Conservation (phyloP, 2,888 invertebrate genomes). For the Caenorhabditis imperialis region DNA sequence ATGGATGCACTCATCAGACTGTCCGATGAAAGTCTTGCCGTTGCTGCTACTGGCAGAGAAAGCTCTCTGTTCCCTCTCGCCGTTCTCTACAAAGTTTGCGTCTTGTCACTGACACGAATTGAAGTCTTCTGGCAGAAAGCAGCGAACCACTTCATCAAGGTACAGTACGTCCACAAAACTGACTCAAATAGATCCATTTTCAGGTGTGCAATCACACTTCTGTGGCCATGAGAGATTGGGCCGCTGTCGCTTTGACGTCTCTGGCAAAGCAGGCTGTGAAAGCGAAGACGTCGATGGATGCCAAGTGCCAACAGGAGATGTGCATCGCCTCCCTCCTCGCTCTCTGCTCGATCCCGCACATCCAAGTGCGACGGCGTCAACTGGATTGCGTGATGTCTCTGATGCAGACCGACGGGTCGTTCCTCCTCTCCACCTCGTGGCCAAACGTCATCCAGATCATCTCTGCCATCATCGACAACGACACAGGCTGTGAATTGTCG, state of each 20-base stretch:
- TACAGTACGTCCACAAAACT: background rate
- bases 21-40: slow-evolving; percentile 62
- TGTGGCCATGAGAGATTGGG: slow-evolving; percentile 89
- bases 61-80: slow-evolving; percentile 59
- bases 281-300: slow-evolving; percentile 56
- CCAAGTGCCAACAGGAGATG: slow-evolving; percentile 86
- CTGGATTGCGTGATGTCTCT: slow-evolving; percentile 93
- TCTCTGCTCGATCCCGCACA: slow-evolving; percentile 89
- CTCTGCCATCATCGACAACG: slow-evolving; percentile 85
- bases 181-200: slow-evolving; percentile 3
- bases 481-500: slow-evolving; percentile 77
- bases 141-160: slow-evolving; percentile 57
- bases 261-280: slow-evolving; percentile 89
- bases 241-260: slow-evolving; percentile 94
- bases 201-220: slow-evolving; percentile 76
- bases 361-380: slow-evolving; percentile 94
- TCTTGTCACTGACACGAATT: slow-evolving; percentile 32
- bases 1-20: slow-evolving; percentile 50
- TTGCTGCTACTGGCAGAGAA: slow-evolving; percentile 59
- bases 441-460: slow-evolving; percentile 93
- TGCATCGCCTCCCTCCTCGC: slow-evolving; percentile 92
- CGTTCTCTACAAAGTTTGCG: slow-evolving; percentile 48
- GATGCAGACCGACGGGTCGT: slow-evolving; percentile 92
- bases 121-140: slow-evolving; percentile 53
- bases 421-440: slow-evolving; percentile 90